These are phyloP conservation scores for Gymnogyps californianus DNA, from an alignment of 2,113 vertebrate species.

Conservation along the genomic window DNA sequence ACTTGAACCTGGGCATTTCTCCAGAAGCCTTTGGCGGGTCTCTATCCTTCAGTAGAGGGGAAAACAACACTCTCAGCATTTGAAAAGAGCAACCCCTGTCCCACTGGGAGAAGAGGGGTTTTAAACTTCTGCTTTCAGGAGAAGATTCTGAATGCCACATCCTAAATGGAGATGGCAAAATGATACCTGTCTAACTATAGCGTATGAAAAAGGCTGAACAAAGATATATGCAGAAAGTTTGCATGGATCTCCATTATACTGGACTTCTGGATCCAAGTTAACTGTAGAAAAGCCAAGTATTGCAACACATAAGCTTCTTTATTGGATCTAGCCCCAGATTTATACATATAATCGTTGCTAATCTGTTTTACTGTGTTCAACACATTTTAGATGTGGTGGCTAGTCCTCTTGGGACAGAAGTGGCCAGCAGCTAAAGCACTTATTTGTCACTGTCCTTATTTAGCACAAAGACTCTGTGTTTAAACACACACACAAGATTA, in stretches of 20 bases:
- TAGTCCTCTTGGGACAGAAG: neutral
- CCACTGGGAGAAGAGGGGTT: neutral
- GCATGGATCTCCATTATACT: neutral
- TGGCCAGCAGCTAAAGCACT: neutral
- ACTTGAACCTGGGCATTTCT: neutral
- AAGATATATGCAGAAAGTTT: neutral
- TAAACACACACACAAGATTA: neutral
- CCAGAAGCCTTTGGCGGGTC: neutral
- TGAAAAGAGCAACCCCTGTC: neutral
- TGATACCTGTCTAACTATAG: neutral
- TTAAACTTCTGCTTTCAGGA: neutral
- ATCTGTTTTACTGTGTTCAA: neutral
- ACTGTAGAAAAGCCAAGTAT: neutral
- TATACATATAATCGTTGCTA: neutral
- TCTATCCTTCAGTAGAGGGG: neutral
- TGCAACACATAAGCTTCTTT: neutral
- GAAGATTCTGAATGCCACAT: neutral
- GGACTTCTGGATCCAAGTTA: neutral
- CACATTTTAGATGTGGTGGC: neutral
- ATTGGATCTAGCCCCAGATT: neutral
- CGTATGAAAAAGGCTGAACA: neutral
- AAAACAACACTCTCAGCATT: neutral
- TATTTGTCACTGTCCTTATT: neutral
- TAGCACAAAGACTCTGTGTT: neutral
- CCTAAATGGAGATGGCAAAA: neutral